Evolutionary conservation across 2,888 invertebrate genomes (phyloP).

Genomic region (Mythimna pallens): DNA sequence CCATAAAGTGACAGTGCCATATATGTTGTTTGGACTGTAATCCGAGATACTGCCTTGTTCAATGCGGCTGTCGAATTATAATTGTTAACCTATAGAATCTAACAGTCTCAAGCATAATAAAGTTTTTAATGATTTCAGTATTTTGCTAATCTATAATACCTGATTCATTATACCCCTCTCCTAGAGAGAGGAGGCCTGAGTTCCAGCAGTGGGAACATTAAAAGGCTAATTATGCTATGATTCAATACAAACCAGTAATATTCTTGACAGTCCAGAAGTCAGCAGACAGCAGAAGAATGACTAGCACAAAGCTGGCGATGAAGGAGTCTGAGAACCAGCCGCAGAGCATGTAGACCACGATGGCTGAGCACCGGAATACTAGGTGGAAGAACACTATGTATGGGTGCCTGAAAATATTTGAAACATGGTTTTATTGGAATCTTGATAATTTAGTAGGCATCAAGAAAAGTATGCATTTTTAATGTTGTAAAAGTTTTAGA

Average conservation of each 20-base stretch:
- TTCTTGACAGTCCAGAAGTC: constrained; percentile 99
- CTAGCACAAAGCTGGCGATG: constrained; percentile 98
- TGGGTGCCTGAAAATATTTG: constrained; percentile 93
- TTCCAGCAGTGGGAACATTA: no score
- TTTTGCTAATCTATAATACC: not conserved
- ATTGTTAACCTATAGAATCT: no score
- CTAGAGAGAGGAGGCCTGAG: no score
- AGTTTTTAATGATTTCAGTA: not conserved
- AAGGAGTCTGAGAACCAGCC: constrained; percentile 97
- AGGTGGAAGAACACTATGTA: constrained; percentile 98
- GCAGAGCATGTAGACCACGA: constrained; percentile 97
- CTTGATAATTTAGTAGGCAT: not conserved
- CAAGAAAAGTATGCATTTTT: not conserved
- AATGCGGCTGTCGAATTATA: no score
- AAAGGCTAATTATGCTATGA: no score
- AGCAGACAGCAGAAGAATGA: constrained; percentile 97
- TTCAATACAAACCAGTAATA: constrained; percentile 92
- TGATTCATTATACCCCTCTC: not conserved
- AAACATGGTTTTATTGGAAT: not conserved
- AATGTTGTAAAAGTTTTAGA: not conserved
- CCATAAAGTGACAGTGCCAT: no score
- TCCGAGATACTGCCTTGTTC: no score
- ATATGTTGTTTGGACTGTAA: no score
- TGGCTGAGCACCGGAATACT: constrained; percentile 95
- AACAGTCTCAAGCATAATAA: no score